A percentile compares a stretch with the other conserved stretches of the same genome.
Evolutionary conservation across 1,140 invertebrate genomes (phyloP).

Genomic region (Cotesia glomerata): DNA sequence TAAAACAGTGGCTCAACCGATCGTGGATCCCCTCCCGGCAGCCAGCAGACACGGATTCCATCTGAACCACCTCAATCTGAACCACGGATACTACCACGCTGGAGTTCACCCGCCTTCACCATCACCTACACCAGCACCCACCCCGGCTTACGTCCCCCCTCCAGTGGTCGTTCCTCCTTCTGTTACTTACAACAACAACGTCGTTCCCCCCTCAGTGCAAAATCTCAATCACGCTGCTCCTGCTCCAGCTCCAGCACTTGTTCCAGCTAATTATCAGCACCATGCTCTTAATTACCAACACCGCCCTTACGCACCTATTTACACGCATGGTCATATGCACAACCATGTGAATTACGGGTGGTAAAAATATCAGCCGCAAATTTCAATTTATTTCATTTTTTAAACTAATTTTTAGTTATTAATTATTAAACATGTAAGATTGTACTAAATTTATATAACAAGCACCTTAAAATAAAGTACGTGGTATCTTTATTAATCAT

Average conservation of each 20-base stretch:
- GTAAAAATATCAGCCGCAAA: neutral
- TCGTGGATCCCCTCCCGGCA: slow-evolving; percentile 2
- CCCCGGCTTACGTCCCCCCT: neutral
- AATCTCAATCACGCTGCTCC: neutral
- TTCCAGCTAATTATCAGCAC: neutral
- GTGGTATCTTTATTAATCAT: neutral
- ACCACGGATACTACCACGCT: neutral
- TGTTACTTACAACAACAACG: slow-evolving; percentile 13
- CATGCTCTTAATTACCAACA: neutral
- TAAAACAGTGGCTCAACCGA: neutral
- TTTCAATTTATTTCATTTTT: neutral
- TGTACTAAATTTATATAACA: neutral
- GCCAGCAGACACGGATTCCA: neutral
- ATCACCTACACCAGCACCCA: neutral
- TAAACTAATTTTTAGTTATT: neutral
- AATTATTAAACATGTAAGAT: neutral
- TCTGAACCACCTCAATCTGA: neutral
- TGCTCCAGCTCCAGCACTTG: neutral
- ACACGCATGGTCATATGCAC: neutral
- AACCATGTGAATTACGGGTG: slow-evolving; percentile 5
- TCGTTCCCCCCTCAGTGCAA: slow-evolving; percentile 7
- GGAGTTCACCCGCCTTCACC: neutral
- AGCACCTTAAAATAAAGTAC: neutral
- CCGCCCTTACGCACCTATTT: neutral
- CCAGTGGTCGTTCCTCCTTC: slow-evolving; percentile 6